Base-by-base conservation (phyloP, 2,888 invertebrate species). In the Cylloceria caligata region DNA sequence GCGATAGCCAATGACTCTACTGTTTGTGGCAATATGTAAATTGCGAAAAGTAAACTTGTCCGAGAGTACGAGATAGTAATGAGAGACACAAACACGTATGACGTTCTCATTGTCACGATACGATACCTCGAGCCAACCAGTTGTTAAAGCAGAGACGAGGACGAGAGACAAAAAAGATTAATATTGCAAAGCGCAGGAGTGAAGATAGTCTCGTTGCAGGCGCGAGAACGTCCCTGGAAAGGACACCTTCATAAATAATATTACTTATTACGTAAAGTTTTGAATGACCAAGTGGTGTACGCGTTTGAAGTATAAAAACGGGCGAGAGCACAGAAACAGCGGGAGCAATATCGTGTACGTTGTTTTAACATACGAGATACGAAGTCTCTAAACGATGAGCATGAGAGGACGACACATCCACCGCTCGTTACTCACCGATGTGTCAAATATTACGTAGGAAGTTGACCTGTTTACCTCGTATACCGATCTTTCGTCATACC, bases 361-460 rank as follows among this genome's bases (percentile, higher is more conserved):
- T 34, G 34, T 65, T 55, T 74, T 21, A 39, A 36, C 52, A 39
- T 60, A 21, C 77, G 16, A 34, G 9, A n/a, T n/a, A 19, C 34
- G 55, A 45, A 60, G 36, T 52, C 64, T 68, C 62, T 39, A 65
- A n/a, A 13, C 1, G 57, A 21, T 21, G 49, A 16, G 47, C 49
- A 42, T 9, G 21, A 21, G 42, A 21, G 21, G 9, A 11, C 19
- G 21, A 11, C 49, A 57, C 42, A 67, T 39, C 49, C 34, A 45
- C 34, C 16, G 27, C 36, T 73, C 57, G 42, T 64, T 57, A 69
- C 52, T 49, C 55, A 34, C 11, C 47, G 27, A 74, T 68, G 78
- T 69, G 81, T 78, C 81, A 71, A 81, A 81, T 78, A 78, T 78
- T 81, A 78, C 78, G 74, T 57, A 74, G 78, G 60, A 74, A 78